Evolutionary conservation across 2,113 vertebrate species (phyloP).

Genomic region (Cololabis saira): DNA sequence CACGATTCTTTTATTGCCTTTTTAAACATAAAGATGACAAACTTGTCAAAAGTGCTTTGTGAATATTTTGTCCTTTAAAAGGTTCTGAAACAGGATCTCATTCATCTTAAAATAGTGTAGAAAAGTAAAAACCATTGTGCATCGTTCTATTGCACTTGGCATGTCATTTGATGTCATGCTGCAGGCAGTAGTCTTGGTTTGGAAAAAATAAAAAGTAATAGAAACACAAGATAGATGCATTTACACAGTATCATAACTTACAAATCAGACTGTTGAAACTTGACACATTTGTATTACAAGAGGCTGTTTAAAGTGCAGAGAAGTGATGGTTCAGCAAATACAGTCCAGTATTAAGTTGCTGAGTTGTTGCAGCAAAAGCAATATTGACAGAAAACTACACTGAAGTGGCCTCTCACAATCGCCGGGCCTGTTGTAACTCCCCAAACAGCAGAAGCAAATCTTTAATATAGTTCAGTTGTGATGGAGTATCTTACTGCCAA

Average conservation of each 20-base stretch:
- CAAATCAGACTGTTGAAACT: slow-evolving; percentile 9
- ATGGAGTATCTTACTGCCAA: slow-evolving; percentile 20
- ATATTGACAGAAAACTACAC: slow-evolving; percentile 31
- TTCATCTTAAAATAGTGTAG: not conserved
- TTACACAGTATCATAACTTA: not conserved
- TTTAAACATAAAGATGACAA: not conserved
- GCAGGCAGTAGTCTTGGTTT: slow-evolving; percentile 6
- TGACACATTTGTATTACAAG: slow-evolving; percentile 7
- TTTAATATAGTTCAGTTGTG: slow-evolving; percentile 18
- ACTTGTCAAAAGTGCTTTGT: not conserved
- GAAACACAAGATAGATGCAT: not conserved
- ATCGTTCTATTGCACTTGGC: not conserved
- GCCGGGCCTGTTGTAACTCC: not conserved
- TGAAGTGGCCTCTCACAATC: not conserved
- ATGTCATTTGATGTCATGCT: slow-evolving; percentile 15
- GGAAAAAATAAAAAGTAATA: not conserved
- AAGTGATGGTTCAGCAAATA: slow-evolving; percentile 23
- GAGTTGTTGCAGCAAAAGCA: slow-evolving; percentile 12
- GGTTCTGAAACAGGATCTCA: not conserved
- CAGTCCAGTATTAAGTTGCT: slow-evolving; percentile 7
- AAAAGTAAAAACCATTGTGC: not conserved
- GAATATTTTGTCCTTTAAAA: not conserved
- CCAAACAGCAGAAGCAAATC: not conserved
- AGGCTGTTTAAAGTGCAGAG: slow-evolving; percentile 14
- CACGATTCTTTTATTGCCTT: not conserved